Percentiles rank a stretch among this genome's conserved stretches.
Evolutionary conservation across 2,888 invertebrate species (phyloP).

Genomic region (Drymonia ruficornis): DNA sequence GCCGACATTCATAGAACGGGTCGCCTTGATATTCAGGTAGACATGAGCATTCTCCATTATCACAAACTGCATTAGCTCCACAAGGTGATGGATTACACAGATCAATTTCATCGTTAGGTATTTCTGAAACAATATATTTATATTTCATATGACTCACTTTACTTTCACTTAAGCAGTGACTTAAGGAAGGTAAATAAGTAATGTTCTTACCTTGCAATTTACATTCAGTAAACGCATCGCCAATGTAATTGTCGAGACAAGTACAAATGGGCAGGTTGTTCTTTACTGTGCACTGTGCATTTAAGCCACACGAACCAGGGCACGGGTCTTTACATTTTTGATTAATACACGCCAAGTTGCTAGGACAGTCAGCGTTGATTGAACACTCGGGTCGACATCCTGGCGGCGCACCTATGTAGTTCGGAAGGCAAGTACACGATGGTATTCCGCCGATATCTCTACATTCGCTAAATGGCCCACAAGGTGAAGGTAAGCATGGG

Average conservation of each 20-base stretch:
- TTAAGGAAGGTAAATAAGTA: not conserved
- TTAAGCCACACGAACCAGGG: conserved; percentile 89
- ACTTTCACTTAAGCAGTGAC: not conserved
- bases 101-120: conserved; percentile 64
- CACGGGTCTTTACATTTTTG: conserved; percentile 93
- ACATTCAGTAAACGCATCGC: conserved; percentile 89
- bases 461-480: conserved; percentile 88
- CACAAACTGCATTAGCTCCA: conserved; percentile 86
- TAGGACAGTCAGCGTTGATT: conserved; percentile 90
- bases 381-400: conserved; percentile 89
- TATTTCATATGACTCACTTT: not conserved
- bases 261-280: conserved; percentile 91
- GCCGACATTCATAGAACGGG: conserved; percentile 88
- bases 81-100: conserved; percentile 88
- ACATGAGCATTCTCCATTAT: conserved; percentile 86
- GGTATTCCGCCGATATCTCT: conserved; percentile 84
- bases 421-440: conserved; percentile 86
- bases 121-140: conserved; percentile 48
- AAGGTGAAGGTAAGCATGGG: conserved; percentile 87
- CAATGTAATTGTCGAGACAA: conserved; percentile 88
- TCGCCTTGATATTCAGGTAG: conserved; percentile 87
- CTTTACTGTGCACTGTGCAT: conserved; percentile 86
- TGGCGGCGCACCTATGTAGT: conserved; percentile 89
- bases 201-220: conserved; percentile 74
- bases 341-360: conserved; percentile 90